Percentiles rank a stretch among this genome's conserved stretches.
These are phyloP conservation scores for Steinernema hermaphroditum DNA, from an alignment of 2,888 invertebrate species.

Conservation along the genomic window DNA sequence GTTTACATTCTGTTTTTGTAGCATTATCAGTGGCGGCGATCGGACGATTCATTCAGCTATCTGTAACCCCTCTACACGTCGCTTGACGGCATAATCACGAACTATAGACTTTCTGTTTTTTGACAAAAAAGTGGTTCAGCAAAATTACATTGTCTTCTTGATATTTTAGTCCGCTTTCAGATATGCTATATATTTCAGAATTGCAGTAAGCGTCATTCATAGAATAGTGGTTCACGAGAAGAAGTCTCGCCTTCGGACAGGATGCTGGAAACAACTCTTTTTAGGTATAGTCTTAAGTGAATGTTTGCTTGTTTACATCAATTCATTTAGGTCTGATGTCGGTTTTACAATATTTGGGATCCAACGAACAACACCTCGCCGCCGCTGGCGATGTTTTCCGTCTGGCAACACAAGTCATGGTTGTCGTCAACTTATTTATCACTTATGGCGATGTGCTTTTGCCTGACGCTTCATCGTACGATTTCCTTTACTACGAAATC, in stretches of 20 bases:
- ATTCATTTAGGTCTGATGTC: conserved; percentile 37
- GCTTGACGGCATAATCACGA: too few species aligned
- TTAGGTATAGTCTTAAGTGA: too few species aligned
- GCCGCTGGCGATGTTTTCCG: conserved; percentile 33
- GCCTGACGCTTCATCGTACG: conserved; percentile 40
- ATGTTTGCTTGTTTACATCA: conserved; percentile 22
- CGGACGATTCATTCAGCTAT: too few species aligned
- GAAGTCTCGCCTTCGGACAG: conserved; percentile 34
- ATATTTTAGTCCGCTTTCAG: too few species aligned
- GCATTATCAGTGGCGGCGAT: too few species aligned
- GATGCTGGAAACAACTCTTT: conserved; percentile 40
- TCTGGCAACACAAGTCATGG: conserved; percentile 35
- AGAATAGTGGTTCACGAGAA: conserved; percentile 40
- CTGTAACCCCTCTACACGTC: too few species aligned
- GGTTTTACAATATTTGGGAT: conserved; percentile 35
- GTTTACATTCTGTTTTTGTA: too few species aligned
- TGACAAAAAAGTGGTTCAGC: too few species aligned
- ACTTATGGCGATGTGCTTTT: conserved; percentile 44
- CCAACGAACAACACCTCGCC: conserved; percentile 18
- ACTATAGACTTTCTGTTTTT: too few species aligned
- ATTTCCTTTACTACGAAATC: conserved; percentile 42
- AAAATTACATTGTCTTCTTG: too few species aligned
- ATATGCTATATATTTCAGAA: conserved; percentile 37
- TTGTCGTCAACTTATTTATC: conserved; percentile 42
- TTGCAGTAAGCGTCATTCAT: conserved; percentile 36